Evolutionary conservation across 2,888 invertebrate species (phyloP).

Genomic region (Platerodrilus igneus): DNA sequence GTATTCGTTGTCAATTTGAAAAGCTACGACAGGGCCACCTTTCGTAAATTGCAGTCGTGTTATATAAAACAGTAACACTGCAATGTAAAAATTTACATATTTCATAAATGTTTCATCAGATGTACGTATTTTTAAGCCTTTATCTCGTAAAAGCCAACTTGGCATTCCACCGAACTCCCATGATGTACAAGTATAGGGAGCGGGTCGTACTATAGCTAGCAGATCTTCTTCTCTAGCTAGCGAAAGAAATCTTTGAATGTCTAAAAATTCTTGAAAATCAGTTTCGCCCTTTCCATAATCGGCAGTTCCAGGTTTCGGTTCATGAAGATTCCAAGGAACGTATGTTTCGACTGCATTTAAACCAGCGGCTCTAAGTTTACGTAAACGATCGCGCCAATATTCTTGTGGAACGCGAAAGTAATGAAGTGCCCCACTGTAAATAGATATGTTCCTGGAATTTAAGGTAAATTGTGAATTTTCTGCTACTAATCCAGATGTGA

Average conservation of each 20-base stretch:
- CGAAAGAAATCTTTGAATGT: constrained; percentile 61
- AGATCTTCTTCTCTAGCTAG: constrained; percentile 72
- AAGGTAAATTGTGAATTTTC: constrained; percentile 42
- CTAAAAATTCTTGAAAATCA: constrained; percentile 59
- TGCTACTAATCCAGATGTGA: constrained; percentile 36
- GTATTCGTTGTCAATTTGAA: constrained; percentile 91
- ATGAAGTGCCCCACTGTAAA: constrained; percentile 63
- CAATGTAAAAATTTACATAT: constrained; percentile 51
- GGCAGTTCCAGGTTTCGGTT: constrained; percentile 65
- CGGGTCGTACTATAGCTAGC: constrained; percentile 74
- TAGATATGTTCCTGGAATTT: constrained; percentile 46
- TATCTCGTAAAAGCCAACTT: constrained; percentile 52
- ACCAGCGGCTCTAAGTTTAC: constrained; percentile 75
- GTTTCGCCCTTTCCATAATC: constrained; percentile 59
- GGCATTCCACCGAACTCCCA: constrained; percentile 58
- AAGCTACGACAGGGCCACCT: constrained; percentile 81
- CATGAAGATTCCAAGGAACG: constrained; percentile 87
- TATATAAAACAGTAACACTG: constrained; percentile 48
- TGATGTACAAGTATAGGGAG: constrained; percentile 92
- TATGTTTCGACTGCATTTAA: constrained; percentile 82
- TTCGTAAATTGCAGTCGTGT: constrained; percentile 56
- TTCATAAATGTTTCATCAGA: constrained; percentile 43
- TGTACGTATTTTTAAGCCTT: constrained; percentile 47
- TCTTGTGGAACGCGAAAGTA: constrained; percentile 77
- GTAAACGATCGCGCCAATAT: constrained; percentile 76